Percentiles rank a stretch among this genome's conserved stretches.
Evolutionary conservation across 2,888 invertebrate genomes (phyloP).

Genomic region (Oligia fasciuncula): DNA sequence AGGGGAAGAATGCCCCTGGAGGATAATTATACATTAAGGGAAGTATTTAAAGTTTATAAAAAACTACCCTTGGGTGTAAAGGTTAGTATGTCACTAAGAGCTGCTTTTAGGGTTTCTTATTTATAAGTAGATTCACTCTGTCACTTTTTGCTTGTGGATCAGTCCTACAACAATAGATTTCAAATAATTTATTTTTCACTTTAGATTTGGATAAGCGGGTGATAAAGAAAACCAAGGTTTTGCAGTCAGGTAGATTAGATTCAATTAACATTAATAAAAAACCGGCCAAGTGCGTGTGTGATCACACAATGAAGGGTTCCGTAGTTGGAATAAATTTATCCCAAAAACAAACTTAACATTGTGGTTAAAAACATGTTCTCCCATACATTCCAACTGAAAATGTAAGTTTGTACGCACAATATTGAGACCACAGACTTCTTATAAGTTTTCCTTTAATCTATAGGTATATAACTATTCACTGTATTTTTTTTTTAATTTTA

Average conservation of each 20-base stretch:
- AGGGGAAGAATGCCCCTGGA: constrained; percentile 34
- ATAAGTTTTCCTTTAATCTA: too few species aligned
- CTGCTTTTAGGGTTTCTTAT: background rate
- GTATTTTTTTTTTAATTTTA: too few species aligned
- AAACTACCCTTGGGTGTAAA: constrained; percentile 32
- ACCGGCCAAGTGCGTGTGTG: too few species aligned
- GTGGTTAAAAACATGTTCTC: too few species aligned
- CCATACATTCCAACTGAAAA: too few species aligned
- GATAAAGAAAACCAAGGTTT: background rate
- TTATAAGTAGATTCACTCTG: background rate
- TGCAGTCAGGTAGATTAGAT: background rate
- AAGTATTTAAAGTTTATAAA: constrained; percentile 42
- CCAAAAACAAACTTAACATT: too few species aligned
- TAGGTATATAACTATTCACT: too few species aligned
- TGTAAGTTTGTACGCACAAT: too few species aligned
- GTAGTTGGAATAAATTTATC: too few species aligned
- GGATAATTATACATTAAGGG: constrained; percentile 43
- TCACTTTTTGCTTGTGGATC: background rate
- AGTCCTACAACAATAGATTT: background rate
- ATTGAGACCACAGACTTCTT: too few species aligned
- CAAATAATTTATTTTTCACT: background rate
- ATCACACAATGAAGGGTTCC: too few species aligned
- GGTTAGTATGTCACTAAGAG: constrained; percentile 7
- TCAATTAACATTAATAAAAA: background rate
- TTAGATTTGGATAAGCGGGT: background rate